Conservation (phyloP, 2,797 vertebrate species). For the Loris lydekkerianus region DNA sequence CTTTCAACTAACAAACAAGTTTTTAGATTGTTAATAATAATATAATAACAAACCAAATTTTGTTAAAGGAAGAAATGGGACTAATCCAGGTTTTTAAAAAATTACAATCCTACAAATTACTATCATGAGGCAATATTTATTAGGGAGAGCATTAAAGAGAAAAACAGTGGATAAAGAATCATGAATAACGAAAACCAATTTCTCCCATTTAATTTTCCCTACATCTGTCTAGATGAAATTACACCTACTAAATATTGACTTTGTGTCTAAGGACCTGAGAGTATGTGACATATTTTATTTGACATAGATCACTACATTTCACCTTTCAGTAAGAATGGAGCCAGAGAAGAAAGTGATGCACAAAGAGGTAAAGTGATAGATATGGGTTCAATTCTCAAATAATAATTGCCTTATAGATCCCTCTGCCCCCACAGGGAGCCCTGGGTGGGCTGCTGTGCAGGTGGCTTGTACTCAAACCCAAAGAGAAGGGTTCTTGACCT, state of each 20-base stretch:
- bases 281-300: slow-evolving; percentile 66
- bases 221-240: slow-evolving; percentile 76
- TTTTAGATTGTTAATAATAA: slow-evolving; percentile 55
- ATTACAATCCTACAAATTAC: slow-evolving; percentile 51
- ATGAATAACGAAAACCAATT: slow-evolving; percentile 81
- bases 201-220: slow-evolving; percentile 77
- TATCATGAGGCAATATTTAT: slow-evolving; percentile 46
- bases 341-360: slow-evolving; percentile 43
- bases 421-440: not conserved
- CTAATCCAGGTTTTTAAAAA: not conserved
- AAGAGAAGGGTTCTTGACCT: not conserved
- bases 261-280: slow-evolving; percentile 69
- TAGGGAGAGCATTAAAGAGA: slow-evolving; percentile 36
- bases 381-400: not conserved
- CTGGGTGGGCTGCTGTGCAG: not conserved
- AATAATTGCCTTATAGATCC: slow-evolving; percentile 53
- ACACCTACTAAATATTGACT: slow-evolving; percentile 79
- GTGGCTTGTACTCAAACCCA: not conserved
- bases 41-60: slow-evolving; percentile 50
- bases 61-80: slow-evolving; percentile 37
- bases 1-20: slow-evolving; percentile 47
- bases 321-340: slow-evolving; percentile 62
- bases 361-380: slow-evolving; percentile 47
- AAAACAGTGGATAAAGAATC: slow-evolving; percentile 61
- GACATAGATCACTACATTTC: slow-evolving; percentile 73